Evolutionary conservation across 23 tunicate species (phyloP), one percentile per base, ranked within the genome.

Genomic region (Ciona savignyi): DNA sequence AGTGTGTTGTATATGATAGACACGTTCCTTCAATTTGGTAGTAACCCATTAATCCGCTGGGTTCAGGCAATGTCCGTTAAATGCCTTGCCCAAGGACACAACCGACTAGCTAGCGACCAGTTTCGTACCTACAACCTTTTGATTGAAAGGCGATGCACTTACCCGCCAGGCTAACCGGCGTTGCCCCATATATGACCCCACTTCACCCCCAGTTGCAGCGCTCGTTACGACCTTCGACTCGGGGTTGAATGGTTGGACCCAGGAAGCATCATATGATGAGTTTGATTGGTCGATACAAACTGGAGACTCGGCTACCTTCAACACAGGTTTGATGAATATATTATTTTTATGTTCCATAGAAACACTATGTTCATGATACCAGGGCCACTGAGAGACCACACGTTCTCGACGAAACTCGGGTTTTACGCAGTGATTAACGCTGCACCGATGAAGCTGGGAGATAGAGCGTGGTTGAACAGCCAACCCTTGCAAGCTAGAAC

Each of bases 381-480:
- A 84, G 97, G 97, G 9, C 97, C 97, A 26, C 70, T 70, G 33
- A 66, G 97, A 35, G 97, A 91, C 42, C 97, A 91, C 76, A 85
- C 97, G 22, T 23, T 73, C 3, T 32, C 27, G 19, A 81, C 74
- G 0, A 65, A 29, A n/a, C 23, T 27, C 49, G 97, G 97, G 15
- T 48, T 2, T 24, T 91, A 66, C 67, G 67, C 71, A 28, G 75
- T 74, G 73, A 76, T 82, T 2, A 76, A 71, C 19, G 51, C 91
- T 4, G 29, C 74, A 21, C 76, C 88, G 0, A 71, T 35, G 30
- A 30, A 29, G 24, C 1, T 70, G 3, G 97, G 91, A 15, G 86
- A 85, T 35, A 80, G 71, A 66, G 97, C 97, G 1, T 91, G 91
- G 91, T 23, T 84, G 0, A 83, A 62, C 79, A 81, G 88, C 66